A percentile compares a stretch with the other conserved stretches of the same genome.
phyloP scores from a whole-genome alignment of 1,140 invertebrate genomes.

The Eriocheir sinensis region DNA sequence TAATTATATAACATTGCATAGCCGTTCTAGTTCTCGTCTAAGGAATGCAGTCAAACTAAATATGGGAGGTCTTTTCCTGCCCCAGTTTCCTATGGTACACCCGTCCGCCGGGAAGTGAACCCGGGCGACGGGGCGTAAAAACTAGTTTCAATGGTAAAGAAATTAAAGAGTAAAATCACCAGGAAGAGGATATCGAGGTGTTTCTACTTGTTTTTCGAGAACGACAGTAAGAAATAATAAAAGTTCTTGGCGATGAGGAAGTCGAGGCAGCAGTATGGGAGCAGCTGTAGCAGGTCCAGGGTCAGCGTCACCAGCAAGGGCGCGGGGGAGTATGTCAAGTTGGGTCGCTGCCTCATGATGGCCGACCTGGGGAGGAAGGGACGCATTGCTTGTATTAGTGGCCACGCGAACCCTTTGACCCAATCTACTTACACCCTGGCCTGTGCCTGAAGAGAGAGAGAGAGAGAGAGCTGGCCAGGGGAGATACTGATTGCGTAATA shows the following conservation, averaged over 20 bases:
- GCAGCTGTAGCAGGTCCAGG: conserved; percentile 50
- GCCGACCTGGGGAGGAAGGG: conserved; percentile 46
- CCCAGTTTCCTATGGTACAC: not conserved
- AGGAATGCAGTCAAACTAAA: too few species aligned
- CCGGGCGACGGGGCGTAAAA: not conserved
- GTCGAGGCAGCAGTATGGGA: conserved; percentile 54
- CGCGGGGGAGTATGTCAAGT: conserved; percentile 42
- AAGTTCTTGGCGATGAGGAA: conserved; percentile 17
- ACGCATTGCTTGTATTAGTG: too few species aligned
- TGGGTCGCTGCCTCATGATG: conserved; percentile 23
- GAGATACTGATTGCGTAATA: too few species aligned
- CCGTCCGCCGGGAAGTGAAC: not conserved
- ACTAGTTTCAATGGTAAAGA: not conserved
- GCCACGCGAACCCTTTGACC: too few species aligned
- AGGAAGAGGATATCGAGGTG: not conserved
- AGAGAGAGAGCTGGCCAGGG: too few species aligned
- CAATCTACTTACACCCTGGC: too few species aligned
- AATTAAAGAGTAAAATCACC: not conserved
- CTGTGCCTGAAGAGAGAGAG: too few species aligned
- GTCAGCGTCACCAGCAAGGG: not conserved
- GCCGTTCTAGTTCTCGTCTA: too few species aligned
- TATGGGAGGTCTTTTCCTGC: too few species aligned
- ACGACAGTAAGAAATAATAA: not conserved
- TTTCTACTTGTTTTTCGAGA: conserved; percentile 31
- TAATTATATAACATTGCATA: too few species aligned